Evolutionary conservation across 2,888 invertebrate species (phyloP), one percentile per base, ranked within the genome.

Genomic region (Apotomis capreana): DNA sequence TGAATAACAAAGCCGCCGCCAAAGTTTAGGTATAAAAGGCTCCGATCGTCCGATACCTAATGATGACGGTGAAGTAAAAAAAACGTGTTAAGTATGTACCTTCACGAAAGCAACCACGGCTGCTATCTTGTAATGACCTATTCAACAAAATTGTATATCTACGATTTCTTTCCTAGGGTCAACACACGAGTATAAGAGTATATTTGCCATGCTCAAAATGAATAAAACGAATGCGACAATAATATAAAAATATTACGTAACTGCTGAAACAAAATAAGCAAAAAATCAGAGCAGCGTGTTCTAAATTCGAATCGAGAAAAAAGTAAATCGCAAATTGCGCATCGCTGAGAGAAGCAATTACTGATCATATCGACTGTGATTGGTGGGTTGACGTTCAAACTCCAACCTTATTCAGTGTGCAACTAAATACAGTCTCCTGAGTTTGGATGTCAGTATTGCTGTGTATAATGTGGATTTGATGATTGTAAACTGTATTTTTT

Each of bases 251-350:
- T 44, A 52, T 65, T 65, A 65, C 40, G 5, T 46, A 65, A 65
- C 44, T 5, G 64, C 55, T n/a, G 55, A 65, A 65, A 55, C 26
- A n/a, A 2, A 55, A 26, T 44, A 44, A 65, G 64, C 55, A 65
- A 46, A 55, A 65, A 64, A 65, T 51, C 61, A 57, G 37, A 36
- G n/a, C 65, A 67, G 49, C 63, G 58, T 40, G 68, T 68, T 63
- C 70, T 55, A 60, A 67, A 70, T 65, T 70, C 60, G 60, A 67
- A 54, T 67, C 40, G 49, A 59, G 44, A 60, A 70, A 70, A 70
- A 69, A 67, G 54, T 13, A 44, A 67, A 67, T 57, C 69, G 63
- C 44, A 15, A 67, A 70, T 70, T 49, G 60, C 60, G 46, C 59
- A 62, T 61, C 60, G 70, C 55, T 65, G 26, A 65, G 60, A 54